Base-by-base conservation (phyloP, 2,113 vertebrate genomes). In the Caloenas nicobarica region DNA sequence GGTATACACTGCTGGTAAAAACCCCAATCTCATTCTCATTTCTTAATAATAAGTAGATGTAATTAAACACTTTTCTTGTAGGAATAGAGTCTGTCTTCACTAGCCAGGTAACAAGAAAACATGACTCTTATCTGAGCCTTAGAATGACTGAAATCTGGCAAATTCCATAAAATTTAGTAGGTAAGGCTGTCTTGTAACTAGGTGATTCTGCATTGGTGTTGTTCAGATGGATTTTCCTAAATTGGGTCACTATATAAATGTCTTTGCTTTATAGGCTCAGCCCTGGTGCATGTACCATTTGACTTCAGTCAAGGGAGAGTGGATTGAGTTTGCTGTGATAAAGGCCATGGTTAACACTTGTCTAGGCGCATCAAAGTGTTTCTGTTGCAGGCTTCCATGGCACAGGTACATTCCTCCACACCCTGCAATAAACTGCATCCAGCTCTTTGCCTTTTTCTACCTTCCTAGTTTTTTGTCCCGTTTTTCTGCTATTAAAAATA, bases 321-420 rank as follows among this genome's bases (percentile, higher is more conserved):
- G 9, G 26, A 57, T 29, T 57, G 64, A 53, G n/a, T 40, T 84
- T 89, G 4, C 9, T 65, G 29, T 44, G 22, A 25, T 62, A 54
- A 86, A 60, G 7, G 28, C 3, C 8, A 21, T 6, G 7, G 31
- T 31, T 66, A 58, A 33, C 23, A 11, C 11, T 33, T 61, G 16
- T 28, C 10, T 42, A 72, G 25, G 19, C 14, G 29, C 7, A 38
- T 31, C 7, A 33, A 81, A 48, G 12, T 8, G 4, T 53, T 60
- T 28, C 25, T 7, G 14, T 17, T 56, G 28, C 34, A 58, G 22
- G 19, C 7, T 61, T 64, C 29, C 33, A 8, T 4, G 7, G 12
- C 23, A 38, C 3, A 9, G 1, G 0, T 7, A 36, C 5, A 2
- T 51, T 80, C 29, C 7, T 65, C 4, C 33, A 69, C 17, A 57